Conservation (phyloP, 2,888 invertebrate species). For the Heteromurus nitidus region DNA sequence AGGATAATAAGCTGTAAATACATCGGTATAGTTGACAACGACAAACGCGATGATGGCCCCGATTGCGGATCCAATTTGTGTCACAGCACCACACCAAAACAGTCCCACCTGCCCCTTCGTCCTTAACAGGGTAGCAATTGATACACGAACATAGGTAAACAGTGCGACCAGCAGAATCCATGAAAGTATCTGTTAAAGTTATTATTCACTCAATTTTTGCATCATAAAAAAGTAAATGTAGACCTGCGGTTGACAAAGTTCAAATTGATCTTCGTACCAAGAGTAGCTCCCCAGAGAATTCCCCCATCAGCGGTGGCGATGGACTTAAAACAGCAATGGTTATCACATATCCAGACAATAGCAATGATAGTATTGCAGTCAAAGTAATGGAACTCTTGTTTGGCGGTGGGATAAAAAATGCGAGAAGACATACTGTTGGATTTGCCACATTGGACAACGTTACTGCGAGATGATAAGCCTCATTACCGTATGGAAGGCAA, state of each 20-base stretch:
- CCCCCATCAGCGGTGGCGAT: conserved; percentile 81
- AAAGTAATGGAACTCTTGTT: conserved; percentile 77
- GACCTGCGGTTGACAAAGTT: too few relatives aligned
- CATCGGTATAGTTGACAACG: conserved; percentile 81
- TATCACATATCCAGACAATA: conserved; percentile 82
- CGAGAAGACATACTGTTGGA: conserved; percentile 83
- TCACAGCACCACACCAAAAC: conserved; percentile 85
- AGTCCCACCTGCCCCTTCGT: conserved; percentile 84
- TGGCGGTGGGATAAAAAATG: conserved; percentile 77
- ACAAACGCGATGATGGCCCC: conserved; percentile 84
- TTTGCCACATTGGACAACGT: conserved; percentile 87
- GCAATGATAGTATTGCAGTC: conserved; percentile 77
- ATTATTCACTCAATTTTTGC: background rate
- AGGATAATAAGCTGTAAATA: conserved; percentile 79
- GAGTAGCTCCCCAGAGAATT: conserved; percentile 79
- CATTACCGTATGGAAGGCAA: conserved; percentile 86
- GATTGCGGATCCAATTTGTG: conserved; percentile 85
- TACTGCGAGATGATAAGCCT: conserved; percentile 86
- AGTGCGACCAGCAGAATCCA: conserved; percentile 84
- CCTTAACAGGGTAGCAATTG: conserved; percentile 85
- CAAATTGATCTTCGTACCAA: conserved; percentile 82
- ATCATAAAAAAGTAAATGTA: conserved; percentile 74
- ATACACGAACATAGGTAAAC: conserved; percentile 87
- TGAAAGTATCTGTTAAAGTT: conserved; percentile 79
- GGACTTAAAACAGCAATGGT: conserved; percentile 85